phyloP scores from a whole-genome alignment of 1,140 invertebrate species.

The Trachymyrmex cornetzi region DNA sequence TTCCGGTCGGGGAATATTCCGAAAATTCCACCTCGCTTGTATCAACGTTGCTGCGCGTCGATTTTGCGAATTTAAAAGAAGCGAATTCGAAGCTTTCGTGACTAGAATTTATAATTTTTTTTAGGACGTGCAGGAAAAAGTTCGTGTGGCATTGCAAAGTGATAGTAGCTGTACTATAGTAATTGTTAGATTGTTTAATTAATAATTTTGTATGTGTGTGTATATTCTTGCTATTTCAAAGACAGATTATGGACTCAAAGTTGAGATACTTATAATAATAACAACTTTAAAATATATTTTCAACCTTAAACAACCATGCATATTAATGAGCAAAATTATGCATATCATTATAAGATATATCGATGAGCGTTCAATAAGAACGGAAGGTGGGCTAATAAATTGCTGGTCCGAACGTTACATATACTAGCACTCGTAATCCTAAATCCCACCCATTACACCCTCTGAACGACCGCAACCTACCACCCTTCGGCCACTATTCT shows the following conservation, averaged over 20 bases:
- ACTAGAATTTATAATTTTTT: constrained; percentile 56
- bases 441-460: constrained; percentile 79
- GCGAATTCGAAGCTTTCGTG: constrained; percentile 35
- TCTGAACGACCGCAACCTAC: constrained; percentile 71
- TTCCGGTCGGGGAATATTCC: constrained; percentile 53
- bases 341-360: constrained; percentile 57
- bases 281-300: constrained; percentile 2
- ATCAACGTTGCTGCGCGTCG: constrained; percentile 37
- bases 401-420: constrained; percentile 77
- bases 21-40: constrained; percentile 56
- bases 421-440: constrained; percentile 67
- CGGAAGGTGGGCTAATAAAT: constrained; percentile 67
- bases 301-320: constrained; percentile 6
- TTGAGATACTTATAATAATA: constrained; percentile 26
- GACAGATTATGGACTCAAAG: neutral
- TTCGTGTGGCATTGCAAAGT: neutral
- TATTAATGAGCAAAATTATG: constrained; percentile 53
- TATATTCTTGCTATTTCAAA: neutral
- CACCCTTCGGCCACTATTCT: constrained; percentile 75
- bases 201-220: no score
- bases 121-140: neutral
- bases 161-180: neutral
- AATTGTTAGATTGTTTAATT: constrained; percentile 12
- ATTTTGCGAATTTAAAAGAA: constrained; percentile 60
- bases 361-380: neutral